Evolutionary conservation across 2,888 invertebrate species (phyloP), one percentile per base, ranked within the genome.

Genomic region (Idaea aversata): DNA sequence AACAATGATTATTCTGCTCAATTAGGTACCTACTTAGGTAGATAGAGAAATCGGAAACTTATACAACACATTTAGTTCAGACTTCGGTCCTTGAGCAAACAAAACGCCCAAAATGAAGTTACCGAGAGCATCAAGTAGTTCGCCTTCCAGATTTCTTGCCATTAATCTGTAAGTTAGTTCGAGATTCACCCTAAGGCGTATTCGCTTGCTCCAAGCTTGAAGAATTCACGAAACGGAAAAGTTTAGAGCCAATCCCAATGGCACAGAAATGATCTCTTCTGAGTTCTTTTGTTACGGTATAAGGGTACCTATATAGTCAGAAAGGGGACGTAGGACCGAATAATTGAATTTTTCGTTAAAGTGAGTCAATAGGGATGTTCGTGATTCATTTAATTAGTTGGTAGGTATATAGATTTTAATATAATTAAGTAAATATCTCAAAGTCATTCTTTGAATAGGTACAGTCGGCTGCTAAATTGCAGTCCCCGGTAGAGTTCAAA

Each of bases 121-220:
- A 65, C 62, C 63, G 61, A 66, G 65, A 62, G 66, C 67, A 69
- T 68, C 67, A 62, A 64, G 62, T 62, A 64, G 64, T 62, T 65
- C 65, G 61, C 57, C 59, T 67, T 61, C 64, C 58, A 70, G 69
- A 65, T 66, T 64, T 65, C 64, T 64, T 5, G 59, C 57, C 60
- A 68, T 68, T 70, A 65, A 70, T 72, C 67, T 63, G 59, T 57
- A 64, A 66, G 64, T 65, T 66, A 65, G 70, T 70, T 65, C 35
- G 47, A 66, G 66, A 66, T 66, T 70, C 63, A 57, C 36, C 65
- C 60, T 59, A 34, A 63, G 62, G 67, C 69, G 69, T 69, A 67
- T 70, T 67, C 66, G 60, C 61, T 63, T 61, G 65, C 61, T 61
- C 63, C 63, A 59, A 64, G 62, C 57, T 67, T 65, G 65, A 68